phyloP scores from a whole-genome alignment of 2,888 invertebrate species.

The Drosophila quinaria region DNA sequence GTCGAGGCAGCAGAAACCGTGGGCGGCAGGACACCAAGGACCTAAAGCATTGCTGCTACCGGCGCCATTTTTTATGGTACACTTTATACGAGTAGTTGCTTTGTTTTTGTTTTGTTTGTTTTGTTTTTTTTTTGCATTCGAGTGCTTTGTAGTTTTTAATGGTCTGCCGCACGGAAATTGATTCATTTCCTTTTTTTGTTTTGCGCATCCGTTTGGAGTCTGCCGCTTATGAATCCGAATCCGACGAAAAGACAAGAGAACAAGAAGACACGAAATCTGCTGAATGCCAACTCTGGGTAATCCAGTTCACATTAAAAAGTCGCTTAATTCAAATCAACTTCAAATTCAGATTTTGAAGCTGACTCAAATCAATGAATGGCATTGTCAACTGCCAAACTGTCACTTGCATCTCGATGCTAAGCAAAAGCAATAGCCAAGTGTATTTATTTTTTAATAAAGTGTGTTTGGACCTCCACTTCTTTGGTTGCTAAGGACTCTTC shows the following conservation, averaged over 20 bases:
- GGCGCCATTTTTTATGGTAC: constrained; percentile 46
- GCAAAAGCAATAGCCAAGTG: constrained; percentile 25
- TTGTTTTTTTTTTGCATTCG: constrained; percentile 13
- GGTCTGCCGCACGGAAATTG: constrained; percentile 77
- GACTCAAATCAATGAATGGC: constrained; percentile 60
- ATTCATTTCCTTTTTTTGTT: constrained; percentile 77
- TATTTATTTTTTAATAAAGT: constrained; percentile 57
- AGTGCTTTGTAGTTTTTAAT: constrained; percentile 75
- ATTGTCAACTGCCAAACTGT: constrained; percentile 71
- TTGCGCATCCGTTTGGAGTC: constrained; percentile 57
- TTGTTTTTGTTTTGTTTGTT: constrained; percentile 29
- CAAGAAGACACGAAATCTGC: constrained; percentile 31
- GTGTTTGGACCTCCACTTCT: constrained; percentile 38
- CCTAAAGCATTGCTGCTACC: constrained; percentile 3
- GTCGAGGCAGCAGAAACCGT: not conserved
- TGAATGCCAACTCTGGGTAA: constrained; percentile 50
- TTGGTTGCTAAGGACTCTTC: constrained; percentile 11
- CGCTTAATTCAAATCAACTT: constrained; percentile 64
- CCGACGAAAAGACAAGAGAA: not conserved
- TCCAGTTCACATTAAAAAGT: constrained; percentile 45
- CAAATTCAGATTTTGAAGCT: constrained; percentile 42
- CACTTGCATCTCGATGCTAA: constrained; percentile 64
- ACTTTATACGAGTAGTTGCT: constrained; percentile 42
- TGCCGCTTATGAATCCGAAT: constrained; percentile 17
- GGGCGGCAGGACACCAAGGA: constrained; percentile 11